Conservation (phyloP, 2,797 vertebrate species). For the Poeciliopsis gracilis region DNA sequence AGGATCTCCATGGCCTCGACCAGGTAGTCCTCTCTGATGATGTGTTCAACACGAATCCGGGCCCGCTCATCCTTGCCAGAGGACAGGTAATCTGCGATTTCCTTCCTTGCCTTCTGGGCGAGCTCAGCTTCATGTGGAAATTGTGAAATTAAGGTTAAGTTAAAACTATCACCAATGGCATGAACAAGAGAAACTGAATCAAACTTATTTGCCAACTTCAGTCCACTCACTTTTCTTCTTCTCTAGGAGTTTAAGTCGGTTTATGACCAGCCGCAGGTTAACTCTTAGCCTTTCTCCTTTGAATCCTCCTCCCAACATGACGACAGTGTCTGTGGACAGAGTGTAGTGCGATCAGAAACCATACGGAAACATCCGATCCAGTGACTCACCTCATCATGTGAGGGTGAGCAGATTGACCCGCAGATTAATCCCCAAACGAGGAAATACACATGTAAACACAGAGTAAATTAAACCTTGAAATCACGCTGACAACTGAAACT, state of each 20-base stretch:
- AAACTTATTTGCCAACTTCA: not conserved
- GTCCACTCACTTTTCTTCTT: conserved; percentile 96
- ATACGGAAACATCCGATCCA: conserved; percentile 18
- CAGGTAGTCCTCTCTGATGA: conserved; percentile 98
- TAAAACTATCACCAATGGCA: not conserved
- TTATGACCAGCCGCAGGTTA: conserved; percentile 96
- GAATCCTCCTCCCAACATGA: conserved; percentile 93
- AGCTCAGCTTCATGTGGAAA: conserved; percentile 86
- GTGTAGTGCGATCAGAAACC: conserved; percentile 1
- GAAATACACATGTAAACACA: conserved; percentile 13
- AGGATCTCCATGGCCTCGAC: conserved; percentile 99
- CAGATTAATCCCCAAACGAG: conserved; percentile 26
- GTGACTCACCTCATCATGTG: conserved; percentile 69
- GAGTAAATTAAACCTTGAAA: not conserved
- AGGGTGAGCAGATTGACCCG: conserved; percentile 36
- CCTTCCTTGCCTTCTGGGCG: conserved; percentile 96
- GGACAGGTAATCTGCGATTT: conserved; percentile 97
- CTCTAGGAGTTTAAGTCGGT: conserved; percentile 95
- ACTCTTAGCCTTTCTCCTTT: conserved; percentile 94
- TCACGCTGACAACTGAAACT: not conserved
- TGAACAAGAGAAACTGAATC: not conserved
- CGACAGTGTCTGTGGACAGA: conserved; percentile 49
- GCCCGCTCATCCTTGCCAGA: conserved; percentile 95
- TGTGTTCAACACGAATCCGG: conserved; percentile 96
- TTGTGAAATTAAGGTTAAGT: conserved; percentile 15